A percentile compares a stretch with the other conserved stretches of the same genome.
Evolutionary conservation across 1,140 invertebrate genomes (phyloP).

Genomic region (Hirudo medicinalis): DNA sequence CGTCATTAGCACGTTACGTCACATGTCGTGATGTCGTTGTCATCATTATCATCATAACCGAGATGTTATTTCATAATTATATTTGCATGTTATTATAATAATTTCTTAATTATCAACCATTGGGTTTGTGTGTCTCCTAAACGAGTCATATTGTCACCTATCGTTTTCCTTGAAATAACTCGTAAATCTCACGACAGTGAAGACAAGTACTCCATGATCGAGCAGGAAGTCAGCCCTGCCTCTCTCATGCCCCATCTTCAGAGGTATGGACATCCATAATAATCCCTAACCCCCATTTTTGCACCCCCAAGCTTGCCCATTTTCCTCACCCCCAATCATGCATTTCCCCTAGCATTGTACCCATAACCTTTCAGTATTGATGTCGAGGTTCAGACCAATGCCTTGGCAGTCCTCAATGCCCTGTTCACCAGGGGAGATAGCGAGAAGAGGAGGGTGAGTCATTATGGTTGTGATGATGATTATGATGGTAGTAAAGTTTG

Average conservation of each 20-base stretch:
- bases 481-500: too few relatives aligned
- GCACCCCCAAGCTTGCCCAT: neutral
- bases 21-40: too few relatives aligned
- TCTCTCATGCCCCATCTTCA: constrained; percentile 52
- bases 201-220: constrained; percentile 66
- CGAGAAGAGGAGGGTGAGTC: constrained; percentile 51
- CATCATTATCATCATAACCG: too few relatives aligned
- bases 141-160: too few relatives aligned
- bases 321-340: neutral
- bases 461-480: neutral
- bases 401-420: constrained; percentile 83
- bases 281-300: too few relatives aligned
- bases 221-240: constrained; percentile 71
- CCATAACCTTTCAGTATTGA: neutral
- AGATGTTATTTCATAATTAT: too few relatives aligned
- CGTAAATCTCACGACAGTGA: constrained; percentile 45
- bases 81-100: too few relatives aligned
- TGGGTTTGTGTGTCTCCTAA: too few relatives aligned
- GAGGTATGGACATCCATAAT: constrained; percentile 24
- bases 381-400: constrained; percentile 72
- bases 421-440: constrained; percentile 74
- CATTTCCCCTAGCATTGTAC: too few relatives aligned
- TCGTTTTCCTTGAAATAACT: too few relatives aligned
- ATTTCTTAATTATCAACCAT: too few relatives aligned
- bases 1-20: too few relatives aligned